phyloP scores from a whole-genome alignment of 2,797 vertebrate species.

The Lepus oiostolus region DNA sequence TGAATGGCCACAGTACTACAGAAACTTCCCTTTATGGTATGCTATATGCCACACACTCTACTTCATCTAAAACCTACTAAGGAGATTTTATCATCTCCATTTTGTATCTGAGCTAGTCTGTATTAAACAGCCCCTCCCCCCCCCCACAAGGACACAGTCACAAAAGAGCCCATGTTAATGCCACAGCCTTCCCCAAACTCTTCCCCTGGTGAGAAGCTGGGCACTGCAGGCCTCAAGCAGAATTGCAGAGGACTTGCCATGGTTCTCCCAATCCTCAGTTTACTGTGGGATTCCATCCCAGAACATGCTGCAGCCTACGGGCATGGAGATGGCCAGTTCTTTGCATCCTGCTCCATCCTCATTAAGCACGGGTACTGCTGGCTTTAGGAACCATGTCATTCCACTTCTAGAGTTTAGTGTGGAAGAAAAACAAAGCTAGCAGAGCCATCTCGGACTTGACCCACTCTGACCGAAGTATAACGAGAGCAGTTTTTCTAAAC shows the following conservation, averaged over 20 bases:
- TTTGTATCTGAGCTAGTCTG: background rate
- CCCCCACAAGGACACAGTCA: background rate
- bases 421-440: background rate
- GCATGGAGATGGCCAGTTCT: background rate
- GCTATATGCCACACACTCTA: background rate
- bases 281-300: background rate
- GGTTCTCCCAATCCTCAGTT: background rate
- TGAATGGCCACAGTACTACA: background rate
- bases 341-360: background rate
- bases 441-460: background rate
- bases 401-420: background rate
- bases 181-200: background rate
- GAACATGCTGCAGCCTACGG: background rate
- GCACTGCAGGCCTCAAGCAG: background rate
- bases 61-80: background rate
- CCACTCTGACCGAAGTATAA: background rate
- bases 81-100: background rate
- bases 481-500: background rate
- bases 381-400: background rate
- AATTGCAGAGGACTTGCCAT: background rate
- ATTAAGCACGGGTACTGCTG: accelerated
- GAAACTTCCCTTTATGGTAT: background rate
- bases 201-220: background rate
- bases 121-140: background rate
- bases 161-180: background rate